Evolutionary conservation across 2,797 vertebrate species (phyloP).

Genomic region (Agapornis canus): DNA sequence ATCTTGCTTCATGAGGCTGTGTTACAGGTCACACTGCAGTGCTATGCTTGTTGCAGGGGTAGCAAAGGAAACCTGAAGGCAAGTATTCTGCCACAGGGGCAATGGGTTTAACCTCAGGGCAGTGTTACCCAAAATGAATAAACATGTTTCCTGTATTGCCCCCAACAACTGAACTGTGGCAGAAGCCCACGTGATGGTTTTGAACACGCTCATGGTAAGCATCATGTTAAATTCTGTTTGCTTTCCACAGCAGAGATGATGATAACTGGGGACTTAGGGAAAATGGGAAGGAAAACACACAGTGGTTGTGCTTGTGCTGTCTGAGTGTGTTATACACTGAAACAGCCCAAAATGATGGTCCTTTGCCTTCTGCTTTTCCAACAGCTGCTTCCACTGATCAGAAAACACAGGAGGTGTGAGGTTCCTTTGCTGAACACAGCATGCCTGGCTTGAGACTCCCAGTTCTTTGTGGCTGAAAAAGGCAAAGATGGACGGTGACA

Average conservation of each 20-base stretch:
- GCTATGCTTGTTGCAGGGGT: background rate
- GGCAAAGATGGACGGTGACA: conserved; percentile 43
- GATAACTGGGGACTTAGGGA: background rate
- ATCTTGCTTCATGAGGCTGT: background rate
- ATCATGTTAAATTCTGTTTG: background rate
- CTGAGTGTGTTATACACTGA: background rate
- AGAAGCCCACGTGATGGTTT: background rate
- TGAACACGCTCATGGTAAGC: background rate
- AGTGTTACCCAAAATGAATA: background rate
- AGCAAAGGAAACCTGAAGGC: background rate
- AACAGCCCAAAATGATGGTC: background rate
- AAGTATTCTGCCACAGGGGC: background rate
- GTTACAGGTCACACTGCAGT: background rate
- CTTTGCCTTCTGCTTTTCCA: conserved; percentile 66
- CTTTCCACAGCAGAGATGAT: background rate
- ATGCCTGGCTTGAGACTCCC: conserved; percentile 65
- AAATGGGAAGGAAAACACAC: background rate
- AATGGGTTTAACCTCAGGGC: background rate
- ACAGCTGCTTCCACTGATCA: conserved; percentile 75
- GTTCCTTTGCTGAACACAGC: conserved; percentile 63
- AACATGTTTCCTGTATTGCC: background rate
- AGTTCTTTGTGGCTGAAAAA: conserved; percentile 55
- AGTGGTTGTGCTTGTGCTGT: background rate
- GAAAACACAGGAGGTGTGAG: conserved; percentile 64
- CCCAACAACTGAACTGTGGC: background rate